Evolutionary conservation across 2,113 vertebrate genomes (phyloP).

Genomic region (Rhinopithecus roxellana): DNA sequence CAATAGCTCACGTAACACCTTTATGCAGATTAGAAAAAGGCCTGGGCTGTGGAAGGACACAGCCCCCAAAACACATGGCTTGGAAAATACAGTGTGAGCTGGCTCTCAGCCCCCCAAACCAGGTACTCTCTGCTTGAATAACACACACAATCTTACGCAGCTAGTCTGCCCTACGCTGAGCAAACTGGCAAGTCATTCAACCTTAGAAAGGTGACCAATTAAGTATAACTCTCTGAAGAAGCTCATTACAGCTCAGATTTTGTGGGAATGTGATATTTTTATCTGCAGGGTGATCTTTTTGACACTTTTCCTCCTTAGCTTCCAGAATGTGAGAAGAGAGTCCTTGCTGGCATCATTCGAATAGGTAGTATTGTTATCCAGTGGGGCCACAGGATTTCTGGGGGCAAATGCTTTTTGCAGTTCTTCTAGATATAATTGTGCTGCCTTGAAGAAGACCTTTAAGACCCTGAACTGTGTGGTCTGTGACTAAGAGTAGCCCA

Average conservation of each 20-base stretch:
- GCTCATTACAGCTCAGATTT: neutral
- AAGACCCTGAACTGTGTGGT: neutral
- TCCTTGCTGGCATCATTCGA: neutral
- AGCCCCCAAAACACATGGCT: neutral
- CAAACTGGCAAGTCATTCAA: neutral
- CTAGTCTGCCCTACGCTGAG: neutral
- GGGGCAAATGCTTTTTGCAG: neutral
- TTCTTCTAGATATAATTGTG: neutral
- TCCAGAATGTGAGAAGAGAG: neutral
- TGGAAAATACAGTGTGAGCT: neutral
- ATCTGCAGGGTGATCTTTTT: conserved; percentile 5
- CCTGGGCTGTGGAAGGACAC: neutral
- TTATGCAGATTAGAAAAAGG: neutral
- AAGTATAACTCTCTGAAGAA: neutral
- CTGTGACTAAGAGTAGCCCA: neutral
- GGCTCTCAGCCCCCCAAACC: neutral
- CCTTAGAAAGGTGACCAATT: neutral
- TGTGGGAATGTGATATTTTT: conserved; percentile 31
- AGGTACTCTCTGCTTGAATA: neutral
- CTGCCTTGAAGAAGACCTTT: neutral
- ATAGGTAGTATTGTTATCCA: neutral
- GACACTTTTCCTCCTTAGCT: conserved; percentile 9
- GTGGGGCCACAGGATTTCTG: neutral
- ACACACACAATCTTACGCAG: neutral
- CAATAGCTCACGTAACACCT: neutral